These are phyloP conservation scores for Chelidonichthys spinosus DNA, from an alignment of 2,797 vertebrate genomes.

Conservation along the genomic window DNA sequence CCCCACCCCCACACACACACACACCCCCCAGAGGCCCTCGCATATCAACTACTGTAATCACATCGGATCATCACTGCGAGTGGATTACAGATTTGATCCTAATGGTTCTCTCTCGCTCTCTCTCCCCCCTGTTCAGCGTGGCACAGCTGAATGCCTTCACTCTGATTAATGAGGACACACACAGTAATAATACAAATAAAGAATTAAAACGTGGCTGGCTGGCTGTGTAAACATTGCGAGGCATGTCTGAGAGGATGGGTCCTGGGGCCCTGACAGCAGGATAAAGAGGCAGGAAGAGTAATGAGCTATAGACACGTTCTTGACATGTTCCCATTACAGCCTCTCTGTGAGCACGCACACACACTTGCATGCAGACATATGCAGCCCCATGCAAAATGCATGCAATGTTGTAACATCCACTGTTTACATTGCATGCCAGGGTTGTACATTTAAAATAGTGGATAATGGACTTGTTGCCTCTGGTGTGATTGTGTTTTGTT, in stretches of 20 bases:
- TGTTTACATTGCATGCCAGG: slow-evolving; percentile 7
- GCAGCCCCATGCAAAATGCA: slow-evolving; percentile 28
- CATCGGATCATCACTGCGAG: slow-evolving; percentile 63
- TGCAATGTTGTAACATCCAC: slow-evolving; percentile 23
- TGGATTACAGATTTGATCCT: slow-evolving; percentile 53
- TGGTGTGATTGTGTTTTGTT: not conserved
- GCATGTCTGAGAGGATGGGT: slow-evolving; percentile 81
- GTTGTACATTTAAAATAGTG: slow-evolving; percentile 2
- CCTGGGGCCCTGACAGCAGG: slow-evolving; percentile 75
- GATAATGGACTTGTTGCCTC: not conserved
- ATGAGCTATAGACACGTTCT: slow-evolving; percentile 76
- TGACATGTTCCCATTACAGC: slow-evolving; percentile 80
- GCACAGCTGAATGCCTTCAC: slow-evolving; percentile 80
- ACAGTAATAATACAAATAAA: slow-evolving; percentile 80
- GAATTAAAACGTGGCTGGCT: slow-evolving; percentile 75
- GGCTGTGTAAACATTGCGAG: slow-evolving; percentile 80
- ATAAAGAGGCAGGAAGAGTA: slow-evolving; percentile 80
- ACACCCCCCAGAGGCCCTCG: slow-evolving; percentile 32
- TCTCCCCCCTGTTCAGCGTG: slow-evolving; percentile 29
- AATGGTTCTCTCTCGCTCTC: slow-evolving; percentile 23
- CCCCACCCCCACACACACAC: not conserved
- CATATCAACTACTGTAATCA: slow-evolving; percentile 66
- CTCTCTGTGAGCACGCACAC: slow-evolving; percentile 42
- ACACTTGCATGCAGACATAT: slow-evolving; percentile 14
- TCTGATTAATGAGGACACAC: slow-evolving; percentile 81